A percentile compares a stretch with the other conserved stretches of the same genome.
Conservation (phyloP, 2,888 invertebrate genomes). For the Elysia crispata region DNA sequence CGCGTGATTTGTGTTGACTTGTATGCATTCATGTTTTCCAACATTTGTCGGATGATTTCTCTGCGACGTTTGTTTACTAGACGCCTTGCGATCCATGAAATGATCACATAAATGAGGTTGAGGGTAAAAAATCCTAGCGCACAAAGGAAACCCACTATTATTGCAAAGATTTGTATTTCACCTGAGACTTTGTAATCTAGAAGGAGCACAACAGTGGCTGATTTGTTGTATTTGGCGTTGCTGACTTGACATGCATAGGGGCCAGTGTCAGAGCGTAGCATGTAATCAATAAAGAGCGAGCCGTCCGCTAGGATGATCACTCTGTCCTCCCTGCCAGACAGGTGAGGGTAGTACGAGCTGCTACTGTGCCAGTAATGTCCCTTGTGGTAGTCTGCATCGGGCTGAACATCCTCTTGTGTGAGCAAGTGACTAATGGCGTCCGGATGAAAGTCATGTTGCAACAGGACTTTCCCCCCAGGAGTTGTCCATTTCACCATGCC, state of each 20-base stretch:
- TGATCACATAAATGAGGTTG: conserved; percentile 87
- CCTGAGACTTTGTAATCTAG: conserved; percentile 92
- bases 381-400: conserved; percentile 56
- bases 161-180: conserved; percentile 89
- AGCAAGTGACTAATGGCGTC: conserved; percentile 57
- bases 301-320: conserved; percentile 87
- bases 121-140: conserved; percentile 88
- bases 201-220: conserved; percentile 82
- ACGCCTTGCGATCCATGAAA: conserved; percentile 75
- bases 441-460: conserved; percentile 62
- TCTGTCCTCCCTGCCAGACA: conserved; percentile 74
- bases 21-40: conserved; percentile 78
- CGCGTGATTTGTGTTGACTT: conserved; percentile 69
- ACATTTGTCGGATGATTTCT: conserved; percentile 69
- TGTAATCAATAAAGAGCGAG: conserved; percentile 86
- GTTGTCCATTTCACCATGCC: conserved; percentile 90
- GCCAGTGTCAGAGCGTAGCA: conserved; percentile 84
- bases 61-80: conserved; percentile 76
- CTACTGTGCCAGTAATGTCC: conserved; percentile 66
- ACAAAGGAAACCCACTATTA: conserved; percentile 88
- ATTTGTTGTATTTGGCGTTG: conserved; percentile 89
- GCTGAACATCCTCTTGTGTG: conserved; percentile 49
- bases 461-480: conserved; percentile 58
- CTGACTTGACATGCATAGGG: conserved; percentile 89
- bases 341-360: conserved; percentile 57